Base-by-base conservation (phyloP, 2,888 invertebrate genomes). In the Tricholauxania praeusta region DNA sequence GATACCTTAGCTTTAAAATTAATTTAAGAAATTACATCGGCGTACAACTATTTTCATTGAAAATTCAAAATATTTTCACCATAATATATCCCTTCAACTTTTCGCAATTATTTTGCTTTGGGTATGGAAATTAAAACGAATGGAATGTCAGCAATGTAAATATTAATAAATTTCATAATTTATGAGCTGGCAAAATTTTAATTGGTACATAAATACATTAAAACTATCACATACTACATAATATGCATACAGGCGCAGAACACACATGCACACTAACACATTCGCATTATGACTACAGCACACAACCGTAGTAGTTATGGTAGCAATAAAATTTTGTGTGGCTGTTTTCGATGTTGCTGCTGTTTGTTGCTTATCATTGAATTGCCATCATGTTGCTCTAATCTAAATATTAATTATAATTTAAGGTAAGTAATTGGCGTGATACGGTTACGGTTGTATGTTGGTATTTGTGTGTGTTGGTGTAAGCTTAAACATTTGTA, bases 391-490 rank as follows among this genome's bases (percentile, higher is more conserved):
- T 70, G 52, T 39, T 12, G 53, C 22, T 52, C 51, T 32, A 22
- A 70, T 70, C 52, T 32, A 62, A 70, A 62, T 70, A 52, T 62
- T 62, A 70, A 70, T 70, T 70, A 70, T 62, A 62, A 70, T 70
- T 70, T 62, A 70, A 62, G 62, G 15, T 70, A 39, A 39, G 39
- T 39, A 70, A 70, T 62, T 70, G 52, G 32, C 15, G 52, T 52
- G 60, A 53, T 62, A 62, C 14, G 62, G 39, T 39, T 10, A 39
- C 39, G 39, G 39, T 39, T 39, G 10, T 39, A 39, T 39, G 39
- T 39, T 39, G 39, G 10, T 10, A 39, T 39, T 39, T 10, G 10
- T 28, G 28, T 28, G 28, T 28, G 28, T 28, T 28, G 4, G 28
- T 28, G 28, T 28, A 0, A 28, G 28, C 28, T 28, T 28, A 28